Percentiles rank a stretch among this genome's conserved stretches.
phyloP scores from a whole-genome alignment of 2,888 invertebrate species.

The Cancer borealis region DNA sequence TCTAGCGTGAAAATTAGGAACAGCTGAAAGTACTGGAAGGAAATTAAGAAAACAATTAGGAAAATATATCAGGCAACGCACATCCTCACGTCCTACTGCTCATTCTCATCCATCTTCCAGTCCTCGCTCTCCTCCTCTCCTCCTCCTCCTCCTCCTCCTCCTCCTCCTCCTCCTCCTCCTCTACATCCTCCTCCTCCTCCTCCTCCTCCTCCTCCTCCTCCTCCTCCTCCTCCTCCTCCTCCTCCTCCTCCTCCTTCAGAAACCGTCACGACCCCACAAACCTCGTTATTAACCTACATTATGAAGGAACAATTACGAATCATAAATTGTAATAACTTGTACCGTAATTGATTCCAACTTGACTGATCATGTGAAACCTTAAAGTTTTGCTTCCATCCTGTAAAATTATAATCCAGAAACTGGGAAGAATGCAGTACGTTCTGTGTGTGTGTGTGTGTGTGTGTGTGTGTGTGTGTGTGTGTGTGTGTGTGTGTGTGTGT shows the following conservation, averaged over 20 bases:
- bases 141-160: not conserved
- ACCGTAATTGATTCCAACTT: conserved; percentile 13
- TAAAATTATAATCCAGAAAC: not conserved
- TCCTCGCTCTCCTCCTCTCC: not conserved
- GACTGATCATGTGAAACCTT: conserved; percentile 2
- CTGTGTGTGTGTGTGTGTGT: not conserved
- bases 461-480: not conserved
- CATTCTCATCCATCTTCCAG: not conserved
- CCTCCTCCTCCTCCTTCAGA: not conserved
- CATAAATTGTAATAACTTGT: not conserved
- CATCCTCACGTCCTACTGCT: not conserved
- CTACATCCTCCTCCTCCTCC: not conserved
- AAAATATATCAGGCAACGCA: not conserved
- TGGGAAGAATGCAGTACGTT: not conserved
- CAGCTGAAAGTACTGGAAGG: not conserved
- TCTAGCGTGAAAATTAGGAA: not conserved
- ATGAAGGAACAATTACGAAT: not conserved
- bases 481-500: conserved; percentile 2
- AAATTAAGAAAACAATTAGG: not conserved
- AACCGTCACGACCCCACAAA: not conserved
- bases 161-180: not conserved
- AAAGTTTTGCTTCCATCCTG: not conserved
- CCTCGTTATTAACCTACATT: not conserved
- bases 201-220: not conserved
- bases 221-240: not conserved